Base-by-base conservation (phyloP, 2,888 invertebrate genomes). In the Trileptium ribeirensis region DNA sequence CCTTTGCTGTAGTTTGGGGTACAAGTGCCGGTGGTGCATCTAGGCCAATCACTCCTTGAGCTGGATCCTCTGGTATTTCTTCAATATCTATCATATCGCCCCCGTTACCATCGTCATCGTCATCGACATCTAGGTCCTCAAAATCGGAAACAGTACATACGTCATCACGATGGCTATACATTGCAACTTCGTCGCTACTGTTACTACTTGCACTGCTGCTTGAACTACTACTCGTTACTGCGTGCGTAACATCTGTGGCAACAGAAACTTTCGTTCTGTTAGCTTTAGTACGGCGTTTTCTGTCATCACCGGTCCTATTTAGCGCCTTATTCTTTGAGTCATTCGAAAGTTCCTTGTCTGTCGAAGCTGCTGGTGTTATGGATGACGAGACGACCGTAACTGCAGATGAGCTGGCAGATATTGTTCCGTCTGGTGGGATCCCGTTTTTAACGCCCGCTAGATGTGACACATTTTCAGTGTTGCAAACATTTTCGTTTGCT, bases 121-220 rank as follows among this genome's bases (percentile, higher is more conserved):
- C 51, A 1, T 64, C 78, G 36, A 67, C 19, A 36, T 74, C 77
- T 29, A 74, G 64, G 77, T 75, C 82, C 34, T 82, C 82, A 39
- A 67, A 81, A 39, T 81, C 82, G 8, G 82, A 75, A 36, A 75
- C 40, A 31, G 51, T 82, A 31, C 67, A 78, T 24, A 77, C 77
- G 38, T 79, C 81, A 1, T 81, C 80, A n/a, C 39, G 77, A 29
- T 75, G 77, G n/a, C 36, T 36, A 37, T n/a, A 75, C 8, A 51
- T 51, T 15, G 51, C 51, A 51, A 51, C 24, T 51, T 51, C 51
- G 51, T 51, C 24, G 51, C 51, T 51, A 24, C 51, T 51, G 8
- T 8, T 51, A 24, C 51, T 51, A 51, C 51, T 51, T 8, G 8
- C 24, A 24, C 51, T 24, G 51, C 51, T 51, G 24, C 51, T 15